A percentile compares a stretch with the other conserved stretches of the same genome.
phyloP scores from a whole-genome alignment of 2,113 vertebrate genomes.

The Pedionomus torquatus region DNA sequence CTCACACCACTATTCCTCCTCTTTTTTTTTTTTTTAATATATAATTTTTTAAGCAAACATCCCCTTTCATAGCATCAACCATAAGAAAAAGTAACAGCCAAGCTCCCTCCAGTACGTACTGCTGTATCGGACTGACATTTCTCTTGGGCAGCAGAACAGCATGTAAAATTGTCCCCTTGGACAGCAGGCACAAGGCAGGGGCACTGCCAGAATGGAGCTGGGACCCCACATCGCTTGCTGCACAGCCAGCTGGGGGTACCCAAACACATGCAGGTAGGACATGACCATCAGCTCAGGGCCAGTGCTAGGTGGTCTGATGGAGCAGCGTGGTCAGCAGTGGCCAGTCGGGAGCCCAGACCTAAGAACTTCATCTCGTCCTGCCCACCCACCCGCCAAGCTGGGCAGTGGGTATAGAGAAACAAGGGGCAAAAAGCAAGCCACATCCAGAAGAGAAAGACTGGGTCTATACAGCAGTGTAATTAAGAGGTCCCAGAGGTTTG shows the following conservation, averaged over 20 bases:
- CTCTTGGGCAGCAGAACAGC: neutral
- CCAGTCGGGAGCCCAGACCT: neutral
- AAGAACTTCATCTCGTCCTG: neutral
- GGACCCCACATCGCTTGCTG: neutral
- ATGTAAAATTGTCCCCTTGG: neutral
- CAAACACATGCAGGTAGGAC: neutral
- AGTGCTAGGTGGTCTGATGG: too few species aligned
- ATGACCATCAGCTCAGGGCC: neutral
- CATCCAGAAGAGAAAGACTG: neutral
- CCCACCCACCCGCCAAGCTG: neutral
- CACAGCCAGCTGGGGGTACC: neutral
- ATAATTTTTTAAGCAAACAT: neutral
- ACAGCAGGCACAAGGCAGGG: neutral
- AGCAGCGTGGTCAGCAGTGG: accelerated
- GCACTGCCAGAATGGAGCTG: neutral
- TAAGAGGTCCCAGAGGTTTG: neutral
- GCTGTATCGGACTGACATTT: neutral
- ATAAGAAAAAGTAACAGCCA: neutral
- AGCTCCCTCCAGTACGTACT: neutral
- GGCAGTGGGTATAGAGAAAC: neutral
- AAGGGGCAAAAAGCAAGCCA: neutral
- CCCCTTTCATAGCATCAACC: neutral
- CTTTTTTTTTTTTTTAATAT: neutral
- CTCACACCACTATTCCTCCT: neutral
- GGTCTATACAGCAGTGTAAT: neutral